phyloP scores from a whole-genome alignment of 2,888 invertebrate species.

The Punctoribates punctum region DNA sequence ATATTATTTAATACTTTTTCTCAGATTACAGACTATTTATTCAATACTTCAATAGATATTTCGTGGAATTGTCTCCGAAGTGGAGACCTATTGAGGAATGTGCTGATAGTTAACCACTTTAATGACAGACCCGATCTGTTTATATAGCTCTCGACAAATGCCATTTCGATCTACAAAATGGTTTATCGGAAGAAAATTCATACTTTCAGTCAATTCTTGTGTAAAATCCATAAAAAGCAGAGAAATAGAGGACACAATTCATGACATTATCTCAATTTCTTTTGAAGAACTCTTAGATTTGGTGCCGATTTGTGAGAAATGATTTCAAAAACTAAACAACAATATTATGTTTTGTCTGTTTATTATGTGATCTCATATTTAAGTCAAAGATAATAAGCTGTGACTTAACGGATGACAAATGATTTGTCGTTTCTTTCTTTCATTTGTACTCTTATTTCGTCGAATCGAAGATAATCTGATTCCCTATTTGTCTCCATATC shows the following conservation, averaged over 20 bases:
- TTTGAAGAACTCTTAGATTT: too few species aligned
- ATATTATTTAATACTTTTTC: too few species aligned
- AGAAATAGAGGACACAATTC: too few species aligned
- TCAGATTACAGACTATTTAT: too few species aligned
- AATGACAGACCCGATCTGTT: constrained; percentile 28
- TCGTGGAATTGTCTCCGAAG: too few species aligned
- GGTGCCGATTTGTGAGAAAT: too few species aligned
- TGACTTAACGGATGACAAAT: constrained; percentile 24
- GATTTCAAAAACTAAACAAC: too few species aligned
- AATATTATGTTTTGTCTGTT: too few species aligned
- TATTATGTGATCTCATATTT: not conserved
- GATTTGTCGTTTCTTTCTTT: not conserved
- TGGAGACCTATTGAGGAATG: not conserved
- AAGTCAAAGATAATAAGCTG: not conserved
- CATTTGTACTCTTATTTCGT: constrained; percentile 5
- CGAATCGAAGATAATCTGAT: constrained; percentile 18
- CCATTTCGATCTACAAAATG: not conserved
- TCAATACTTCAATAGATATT: too few species aligned
- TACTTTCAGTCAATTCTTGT: not conserved
- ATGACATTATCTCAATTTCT: too few species aligned
- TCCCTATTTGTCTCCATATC: not conserved
- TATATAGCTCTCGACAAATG: constrained; percentile 18
- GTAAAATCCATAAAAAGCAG: too few species aligned
- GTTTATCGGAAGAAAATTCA: not conserved
- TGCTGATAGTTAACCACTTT: constrained; percentile 2